A percentile compares a stretch with the other conserved stretches of the same genome.
phyloP scores from a whole-genome alignment of 2,797 vertebrate species.

The Scyliorhinus canicula region DNA sequence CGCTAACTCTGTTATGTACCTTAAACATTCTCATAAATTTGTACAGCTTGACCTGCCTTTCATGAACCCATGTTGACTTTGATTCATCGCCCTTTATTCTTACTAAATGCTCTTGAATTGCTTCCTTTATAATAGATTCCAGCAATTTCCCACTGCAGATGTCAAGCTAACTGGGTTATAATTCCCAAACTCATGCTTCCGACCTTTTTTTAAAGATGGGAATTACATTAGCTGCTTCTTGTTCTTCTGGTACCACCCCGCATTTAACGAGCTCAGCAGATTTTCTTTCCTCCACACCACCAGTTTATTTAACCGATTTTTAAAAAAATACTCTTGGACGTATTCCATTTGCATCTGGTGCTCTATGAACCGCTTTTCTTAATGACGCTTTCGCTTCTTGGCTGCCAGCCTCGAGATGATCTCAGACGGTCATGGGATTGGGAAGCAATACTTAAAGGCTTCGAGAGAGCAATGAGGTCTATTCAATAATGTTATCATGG shows the following conservation, averaged over 20 bases:
- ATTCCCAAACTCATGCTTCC: constrained; percentile 34
- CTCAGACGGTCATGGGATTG: background rate
- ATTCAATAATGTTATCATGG: background rate
- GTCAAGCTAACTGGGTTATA: constrained; percentile 34
- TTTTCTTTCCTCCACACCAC: background rate
- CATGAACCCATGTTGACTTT: constrained; percentile 23
- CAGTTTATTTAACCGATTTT: background rate
- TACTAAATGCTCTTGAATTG: constrained; percentile 34
- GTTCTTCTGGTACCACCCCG: background rate
- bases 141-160: constrained; percentile 33
- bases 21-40: constrained; percentile 33
- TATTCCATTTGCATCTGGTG: background rate
- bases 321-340: background rate
- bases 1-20: constrained; percentile 23
- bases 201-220: constrained; percentile 32
- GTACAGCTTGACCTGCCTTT: constrained; percentile 20
- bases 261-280: constrained; percentile 17
- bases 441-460: background rate
- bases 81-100: constrained; percentile 28
- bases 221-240: constrained; percentile 9
- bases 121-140: constrained; percentile 34
- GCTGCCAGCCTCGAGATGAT: background rate
- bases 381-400: background rate
- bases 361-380: background rate
- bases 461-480: background rate